Evolutionary conservation across 2,888 invertebrate species (phyloP), one percentile per base, ranked within the genome.

Genomic region (Drosophila putrida): DNA sequence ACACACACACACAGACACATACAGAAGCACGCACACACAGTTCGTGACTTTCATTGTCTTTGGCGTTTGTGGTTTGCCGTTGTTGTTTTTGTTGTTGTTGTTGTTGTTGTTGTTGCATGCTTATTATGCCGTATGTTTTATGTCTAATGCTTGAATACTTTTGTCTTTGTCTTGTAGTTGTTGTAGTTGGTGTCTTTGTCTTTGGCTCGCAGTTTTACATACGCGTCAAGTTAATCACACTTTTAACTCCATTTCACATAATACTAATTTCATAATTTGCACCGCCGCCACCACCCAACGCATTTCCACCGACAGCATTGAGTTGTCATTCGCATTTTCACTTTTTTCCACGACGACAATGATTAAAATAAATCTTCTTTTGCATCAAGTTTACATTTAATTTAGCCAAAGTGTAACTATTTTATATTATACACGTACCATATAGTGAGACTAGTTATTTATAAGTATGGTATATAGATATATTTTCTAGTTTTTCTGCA

Each of bases 181-280:
- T n/a, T 27, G 27, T 43, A 3, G 13, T 6, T 31, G 28, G 35
- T 44, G 36, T 47, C 58, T 47, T 58, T 58, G 47, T 33, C 41
- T 49, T 41, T 43, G 38, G 28, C 13, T 68, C 31, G 13, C 44
- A 46, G 68, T 55, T 78, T 75, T 78, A 67, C 72, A 80, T 77
- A 80, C 72, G 88, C 73, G 62, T 61, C 62, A 65, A 88, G 85
- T 80, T 84, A 84, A 88, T 84, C 80, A 84, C 76, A 85, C 83
- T 89, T 89, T 84, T 89, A 84, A 88, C 89, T 82, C 81, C 89
- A 82, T 78, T 88, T 89, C 89, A 72, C 82, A 84, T 89, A 83
- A 88, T 89, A 83, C 88, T 88, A 87, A 88, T 83, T 83, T 83
- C 85, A 83, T 89, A 83, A 89, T 83, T 87, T 75, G 71, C 84